A percentile compares a stretch with the other conserved stretches of the same genome.
Evolutionary conservation across 2,113 vertebrate genomes (phyloP).

Genomic region (Semnornis frantzii): DNA sequence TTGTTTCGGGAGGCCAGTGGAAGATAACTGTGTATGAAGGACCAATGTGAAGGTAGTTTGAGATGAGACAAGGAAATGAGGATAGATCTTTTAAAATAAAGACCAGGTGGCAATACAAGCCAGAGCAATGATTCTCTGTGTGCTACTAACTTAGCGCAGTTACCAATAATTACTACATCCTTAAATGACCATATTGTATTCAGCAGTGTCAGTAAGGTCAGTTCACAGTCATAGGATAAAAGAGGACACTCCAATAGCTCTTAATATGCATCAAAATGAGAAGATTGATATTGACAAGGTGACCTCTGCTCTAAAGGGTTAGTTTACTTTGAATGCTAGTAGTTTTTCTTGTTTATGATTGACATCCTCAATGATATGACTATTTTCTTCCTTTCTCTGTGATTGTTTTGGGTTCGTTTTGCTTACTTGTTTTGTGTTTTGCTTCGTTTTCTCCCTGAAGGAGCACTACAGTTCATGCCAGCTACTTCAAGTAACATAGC

Average conservation of each 20-base stretch:
- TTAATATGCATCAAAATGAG: conserved; percentile 43
- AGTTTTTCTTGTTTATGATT: conserved; percentile 9
- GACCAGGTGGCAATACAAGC: conserved; percentile 51
- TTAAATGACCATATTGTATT: conserved; percentile 64
- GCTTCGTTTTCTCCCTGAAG: background rate
- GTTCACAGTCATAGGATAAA: conserved; percentile 40
- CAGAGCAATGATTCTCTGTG: conserved; percentile 3
- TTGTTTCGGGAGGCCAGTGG: background rate
- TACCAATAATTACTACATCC: conserved; percentile 41
- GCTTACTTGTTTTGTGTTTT: background rate
- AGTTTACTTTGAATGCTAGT: conserved; percentile 48
- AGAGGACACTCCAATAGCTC: conserved; percentile 38
- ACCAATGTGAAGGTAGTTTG: background rate
- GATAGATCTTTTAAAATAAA: conserved; percentile 15
- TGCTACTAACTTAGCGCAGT: conserved; percentile 20
- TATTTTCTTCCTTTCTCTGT: background rate
- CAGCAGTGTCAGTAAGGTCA: conserved; percentile 59
- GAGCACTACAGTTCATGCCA: background rate
- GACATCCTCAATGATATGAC: background rate
- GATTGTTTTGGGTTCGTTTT: background rate
- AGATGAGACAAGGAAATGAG: background rate
- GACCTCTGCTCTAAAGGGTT: conserved; percentile 14
- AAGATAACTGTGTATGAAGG: background rate
- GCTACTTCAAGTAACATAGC: background rate
- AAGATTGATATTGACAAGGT: conserved; percentile 60